These are phyloP conservation scores for Eupsilia transversa DNA, from an alignment of 2,888 invertebrate genomes.

Conservation along the genomic window DNA sequence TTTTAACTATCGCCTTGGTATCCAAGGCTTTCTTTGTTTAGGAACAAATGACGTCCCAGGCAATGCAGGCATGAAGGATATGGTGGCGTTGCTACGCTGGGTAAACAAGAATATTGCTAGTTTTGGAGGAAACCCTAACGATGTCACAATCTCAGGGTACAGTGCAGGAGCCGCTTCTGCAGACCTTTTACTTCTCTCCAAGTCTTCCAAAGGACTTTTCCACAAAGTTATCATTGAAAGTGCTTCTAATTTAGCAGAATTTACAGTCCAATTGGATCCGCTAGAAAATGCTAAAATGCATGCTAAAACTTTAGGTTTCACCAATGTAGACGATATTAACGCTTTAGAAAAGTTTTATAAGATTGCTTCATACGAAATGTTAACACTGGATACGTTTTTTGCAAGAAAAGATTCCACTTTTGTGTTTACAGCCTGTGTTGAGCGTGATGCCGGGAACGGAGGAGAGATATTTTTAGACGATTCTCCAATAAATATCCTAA, in stretches of 20 bases:
- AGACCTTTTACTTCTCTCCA: conserved; percentile 71
- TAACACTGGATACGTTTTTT: conserved; percentile 65
- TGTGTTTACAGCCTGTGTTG: conserved; percentile 65
- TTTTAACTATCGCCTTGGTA: conserved; percentile 72
- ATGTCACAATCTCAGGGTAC: conserved; percentile 70
- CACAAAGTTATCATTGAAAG: conserved; percentile 75
- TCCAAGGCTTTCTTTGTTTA: conserved; percentile 71
- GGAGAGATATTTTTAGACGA: conserved; percentile 70
- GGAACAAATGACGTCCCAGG: conserved; percentile 69
- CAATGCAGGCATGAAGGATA: conserved; percentile 77
- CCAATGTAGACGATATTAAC: conserved; percentile 69
- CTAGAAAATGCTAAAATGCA: conserved; percentile 70
- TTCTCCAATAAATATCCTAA: conserved; percentile 73
- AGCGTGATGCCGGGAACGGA: conserved; percentile 56
- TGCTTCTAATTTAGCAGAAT: conserved; percentile 66
- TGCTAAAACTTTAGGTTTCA: conserved; percentile 69
- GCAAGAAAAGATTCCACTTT: conserved; percentile 62
- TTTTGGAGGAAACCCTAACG: conserved; percentile 74
- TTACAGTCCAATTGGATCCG: conserved; percentile 72
- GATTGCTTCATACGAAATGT: conserved; percentile 38
- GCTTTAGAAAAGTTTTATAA: conserved; percentile 77
- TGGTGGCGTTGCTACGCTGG: conserved; percentile 73
- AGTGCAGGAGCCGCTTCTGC: conserved; percentile 73
- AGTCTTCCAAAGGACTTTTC: conserved; percentile 69
- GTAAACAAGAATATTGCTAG: conserved; percentile 72